A percentile compares a stretch with the other conserved stretches of the same genome.
These are phyloP conservation scores for Rutilus rutilus DNA, from an alignment of 2,113 vertebrate genomes.

Conservation along the genomic window DNA sequence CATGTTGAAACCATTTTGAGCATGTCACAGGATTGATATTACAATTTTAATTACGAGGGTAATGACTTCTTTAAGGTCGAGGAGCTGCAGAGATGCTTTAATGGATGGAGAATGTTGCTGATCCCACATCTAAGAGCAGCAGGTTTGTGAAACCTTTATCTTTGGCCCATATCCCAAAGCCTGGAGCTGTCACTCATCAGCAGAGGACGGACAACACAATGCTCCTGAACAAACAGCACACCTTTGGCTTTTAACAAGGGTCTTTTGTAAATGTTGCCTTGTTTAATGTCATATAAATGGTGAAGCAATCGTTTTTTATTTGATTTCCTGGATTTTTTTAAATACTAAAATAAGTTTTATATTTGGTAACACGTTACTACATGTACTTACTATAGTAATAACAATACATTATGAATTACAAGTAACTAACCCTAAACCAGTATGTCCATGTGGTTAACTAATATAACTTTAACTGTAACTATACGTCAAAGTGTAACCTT, in stretches of 20 bases:
- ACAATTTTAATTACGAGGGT: background rate
- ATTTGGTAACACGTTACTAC: background rate
- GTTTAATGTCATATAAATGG: slow-evolving; percentile 36
- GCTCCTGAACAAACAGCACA: slow-evolving; percentile 35
- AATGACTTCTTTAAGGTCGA: background rate
- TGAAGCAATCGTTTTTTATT: background rate
- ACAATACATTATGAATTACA: no score
- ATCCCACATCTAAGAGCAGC: slow-evolving; percentile 37
- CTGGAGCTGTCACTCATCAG: slow-evolving; percentile 36
- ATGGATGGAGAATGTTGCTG: slow-evolving; percentile 46
- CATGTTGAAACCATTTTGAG: background rate
- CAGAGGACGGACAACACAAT: background rate
- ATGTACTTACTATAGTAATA: no score
- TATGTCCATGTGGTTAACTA: no score
- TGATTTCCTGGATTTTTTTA: background rate
- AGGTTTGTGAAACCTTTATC: slow-evolving; percentile 33
- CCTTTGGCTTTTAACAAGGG: background rate
- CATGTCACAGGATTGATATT: background rate
- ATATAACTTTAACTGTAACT: no score
- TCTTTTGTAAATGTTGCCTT: background rate
- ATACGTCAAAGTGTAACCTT: background rate
- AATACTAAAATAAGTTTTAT: background rate
- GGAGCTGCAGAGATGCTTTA: background rate
- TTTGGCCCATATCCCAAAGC: slow-evolving; percentile 20
- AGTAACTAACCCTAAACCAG: no score